Evolutionary conservation across 2,888 invertebrate species (phyloP), one percentile per base, ranked within the genome.

Genomic region (Drosophila mettleri): DNA sequence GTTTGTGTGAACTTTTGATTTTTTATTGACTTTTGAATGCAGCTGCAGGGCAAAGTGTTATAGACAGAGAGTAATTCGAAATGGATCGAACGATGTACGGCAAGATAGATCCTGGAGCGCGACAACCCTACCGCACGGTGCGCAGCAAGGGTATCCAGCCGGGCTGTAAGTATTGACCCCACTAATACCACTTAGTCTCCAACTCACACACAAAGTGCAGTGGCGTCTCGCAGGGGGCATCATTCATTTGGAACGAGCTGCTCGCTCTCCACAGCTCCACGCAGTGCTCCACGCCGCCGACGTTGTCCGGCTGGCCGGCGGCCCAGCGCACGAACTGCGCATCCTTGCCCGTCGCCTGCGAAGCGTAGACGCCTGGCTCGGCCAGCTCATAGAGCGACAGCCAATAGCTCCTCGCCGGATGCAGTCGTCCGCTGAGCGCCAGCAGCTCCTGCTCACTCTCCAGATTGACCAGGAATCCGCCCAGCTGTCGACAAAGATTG

Each of bases 11-110:
- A 46, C 18, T n/a, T 2, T 39, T 10, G 66, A 66, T 66, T 48
- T 64, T 45, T 53, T 34, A 82, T 67, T 74, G 73, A 49, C 66
- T 58, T 71, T 70, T 68, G 53, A 55, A 54, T 62, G 64, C 51
- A 79, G 64, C 16, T 33, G 16, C 41, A 38, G 39, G 51, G 43
- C 22, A 59, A 81, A 80, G 79, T 71, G 70, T 10, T 24, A 22
- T 34, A 49, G 49, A 3, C 3, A 31, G 14, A 31, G 18, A 27
- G n/a, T 0, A 18, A 20, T 14, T 31, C 29, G 45, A 65, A 43
- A 97, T 97, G 97, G 97, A 97, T 94, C 94, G 97, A 91, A 96
- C 96, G 92, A 97, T 97, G 96, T 97, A 97, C 92, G 97, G 97
- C 81, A 97, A 97, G 93, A 94, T 96, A 90, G 95, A 95, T 91